Percentiles rank a stretch among this genome's conserved stretches.
Conservation (phyloP, 2,113 vertebrate species). For the Acrocephalus arundinaceus region DNA sequence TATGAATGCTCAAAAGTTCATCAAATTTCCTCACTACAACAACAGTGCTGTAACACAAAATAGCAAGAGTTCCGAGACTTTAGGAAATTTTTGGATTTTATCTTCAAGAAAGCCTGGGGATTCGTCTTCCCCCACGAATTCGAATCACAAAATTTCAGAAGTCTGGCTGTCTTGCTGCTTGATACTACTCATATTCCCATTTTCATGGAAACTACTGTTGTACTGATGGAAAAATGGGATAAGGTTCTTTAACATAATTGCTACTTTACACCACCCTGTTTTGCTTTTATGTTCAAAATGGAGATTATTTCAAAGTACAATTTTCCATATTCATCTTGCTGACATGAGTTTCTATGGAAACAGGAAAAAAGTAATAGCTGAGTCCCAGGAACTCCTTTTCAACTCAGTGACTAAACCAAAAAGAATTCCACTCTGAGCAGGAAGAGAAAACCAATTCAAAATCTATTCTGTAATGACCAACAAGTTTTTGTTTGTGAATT, state of each 20-base stretch:
- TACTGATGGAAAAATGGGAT: constrained; percentile 1
- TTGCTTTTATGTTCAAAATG: constrained; percentile 30
- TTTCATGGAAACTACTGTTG: neutral
- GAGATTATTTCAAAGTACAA: constrained; percentile 43
- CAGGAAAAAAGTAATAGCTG: constrained; percentile 3
- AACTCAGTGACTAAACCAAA: neutral
- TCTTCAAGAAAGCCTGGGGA: neutral
- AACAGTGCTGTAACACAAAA: neutral
- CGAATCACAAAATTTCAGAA: neutral
- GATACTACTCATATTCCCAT: neutral
- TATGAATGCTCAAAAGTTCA: neutral
- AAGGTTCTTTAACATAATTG: constrained; percentile 6
- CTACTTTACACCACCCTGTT: constrained; percentile 5
- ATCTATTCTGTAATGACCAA: neutral
- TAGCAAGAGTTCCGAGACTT: neutral
- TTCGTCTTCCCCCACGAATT: neutral
- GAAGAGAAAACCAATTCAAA: neutral
- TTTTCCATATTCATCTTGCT: constrained; percentile 33
- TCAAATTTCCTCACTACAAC: neutral
- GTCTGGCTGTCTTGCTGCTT: neutral
- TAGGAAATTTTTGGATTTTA: neutral
- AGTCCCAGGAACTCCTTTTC: neutral
- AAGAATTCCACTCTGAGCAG: neutral
- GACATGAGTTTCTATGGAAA: constrained; percentile 52
- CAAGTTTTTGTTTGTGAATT: neutral